Evolutionary conservation across 2,113 vertebrate species (phyloP).

Genomic region (Hydrochoerus hydrochaeris): DNA sequence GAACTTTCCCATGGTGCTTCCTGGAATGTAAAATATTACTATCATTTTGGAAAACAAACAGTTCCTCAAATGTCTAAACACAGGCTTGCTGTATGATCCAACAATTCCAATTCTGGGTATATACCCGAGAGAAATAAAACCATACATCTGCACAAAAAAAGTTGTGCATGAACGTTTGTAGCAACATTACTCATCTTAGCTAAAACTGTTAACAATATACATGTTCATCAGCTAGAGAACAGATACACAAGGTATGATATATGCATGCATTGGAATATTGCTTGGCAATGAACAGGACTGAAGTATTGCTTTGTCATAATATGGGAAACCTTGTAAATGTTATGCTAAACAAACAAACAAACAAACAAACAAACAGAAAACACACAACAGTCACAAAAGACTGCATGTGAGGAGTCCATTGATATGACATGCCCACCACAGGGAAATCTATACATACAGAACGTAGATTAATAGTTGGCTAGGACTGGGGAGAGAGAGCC

Average conservation of each 20-base stretch:
- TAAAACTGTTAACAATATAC: neutral
- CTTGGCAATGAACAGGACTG: neutral
- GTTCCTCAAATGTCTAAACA: neutral
- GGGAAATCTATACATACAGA: neutral
- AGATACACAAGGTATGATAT: neutral
- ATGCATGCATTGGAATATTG: neutral
- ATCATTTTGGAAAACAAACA: neutral
- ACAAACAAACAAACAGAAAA: neutral
- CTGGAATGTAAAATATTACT: neutral
- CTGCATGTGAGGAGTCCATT: neutral
- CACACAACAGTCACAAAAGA: neutral
- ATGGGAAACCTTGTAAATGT: neutral
- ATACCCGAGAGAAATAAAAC: neutral
- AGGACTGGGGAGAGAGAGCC: fast-evolving
- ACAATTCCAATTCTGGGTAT: neutral
- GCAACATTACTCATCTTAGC: neutral
- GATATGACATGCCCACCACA: neutral
- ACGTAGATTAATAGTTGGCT: neutral
- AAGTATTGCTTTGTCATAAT: neutral
- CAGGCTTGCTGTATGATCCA: neutral
- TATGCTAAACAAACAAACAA: neutral
- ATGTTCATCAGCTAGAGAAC: neutral
- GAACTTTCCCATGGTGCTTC: neutral
- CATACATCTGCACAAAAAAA: neutral
- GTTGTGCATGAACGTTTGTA: neutral